Conservation (phyloP, 2,113 vertebrate species). For the Pogonocichla stellata region DNA sequence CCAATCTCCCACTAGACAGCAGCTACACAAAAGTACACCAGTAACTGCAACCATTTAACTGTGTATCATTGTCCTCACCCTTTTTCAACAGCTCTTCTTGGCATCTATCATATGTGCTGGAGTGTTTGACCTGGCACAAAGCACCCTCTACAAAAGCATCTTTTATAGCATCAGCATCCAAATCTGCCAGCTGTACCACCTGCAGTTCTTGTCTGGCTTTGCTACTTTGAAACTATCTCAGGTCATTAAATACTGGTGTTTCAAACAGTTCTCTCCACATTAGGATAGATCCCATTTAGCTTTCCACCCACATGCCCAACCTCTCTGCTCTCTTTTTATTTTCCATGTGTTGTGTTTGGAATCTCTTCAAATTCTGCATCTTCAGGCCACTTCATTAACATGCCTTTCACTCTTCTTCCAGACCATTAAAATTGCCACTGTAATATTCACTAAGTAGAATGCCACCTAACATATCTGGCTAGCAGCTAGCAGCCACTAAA, state of each 20-base stretch:
- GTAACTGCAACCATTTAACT: neutral
- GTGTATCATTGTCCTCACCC: neutral
- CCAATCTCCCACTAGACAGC: neutral
- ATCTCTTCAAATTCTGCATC: neutral
- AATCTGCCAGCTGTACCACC: neutral
- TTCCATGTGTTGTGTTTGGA: neutral
- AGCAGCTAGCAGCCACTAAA: neutral
- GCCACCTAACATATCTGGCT: neutral
- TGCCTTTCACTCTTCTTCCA: neutral
- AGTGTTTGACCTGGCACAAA: neutral
- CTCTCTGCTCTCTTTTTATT: neutral
- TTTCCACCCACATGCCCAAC: neutral
- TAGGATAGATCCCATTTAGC: neutral
- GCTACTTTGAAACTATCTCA: neutral
- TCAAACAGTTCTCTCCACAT: neutral
- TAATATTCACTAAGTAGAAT: neutral
- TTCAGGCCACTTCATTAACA: neutral
- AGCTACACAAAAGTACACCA: neutral
- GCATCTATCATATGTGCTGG: neutral
- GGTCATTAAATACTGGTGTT: neutral
- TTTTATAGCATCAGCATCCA: neutral
- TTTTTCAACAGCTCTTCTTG: neutral
- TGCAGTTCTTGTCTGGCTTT: neutral
- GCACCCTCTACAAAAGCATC: neutral
- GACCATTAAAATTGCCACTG: neutral